phyloP scores from a whole-genome alignment of 2,113 vertebrate species.

The Malurus alboscapulatus region DNA sequence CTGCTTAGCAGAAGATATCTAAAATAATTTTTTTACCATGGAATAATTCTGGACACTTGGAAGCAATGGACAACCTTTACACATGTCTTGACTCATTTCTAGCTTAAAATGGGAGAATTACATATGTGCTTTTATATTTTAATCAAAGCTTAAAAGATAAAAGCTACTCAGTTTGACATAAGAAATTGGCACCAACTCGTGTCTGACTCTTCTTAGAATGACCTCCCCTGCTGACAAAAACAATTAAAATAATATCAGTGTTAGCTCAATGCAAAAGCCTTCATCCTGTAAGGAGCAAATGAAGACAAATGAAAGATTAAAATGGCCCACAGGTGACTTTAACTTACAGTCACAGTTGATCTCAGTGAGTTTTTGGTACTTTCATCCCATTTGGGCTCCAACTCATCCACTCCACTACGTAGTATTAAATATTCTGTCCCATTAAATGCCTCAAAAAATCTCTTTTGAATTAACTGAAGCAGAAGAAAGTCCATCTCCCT shows the following conservation, averaged over 20 bases:
- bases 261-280: background rate
- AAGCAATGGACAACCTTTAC: background rate
- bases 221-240: background rate
- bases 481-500: background rate
- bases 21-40: background rate
- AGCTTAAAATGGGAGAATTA: background rate
- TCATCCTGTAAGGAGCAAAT: background rate
- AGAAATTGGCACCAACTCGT: background rate
- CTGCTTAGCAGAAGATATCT: background rate
- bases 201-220: background rate
- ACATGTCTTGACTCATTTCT: background rate
- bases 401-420: background rate
- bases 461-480: background rate
- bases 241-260: background rate
- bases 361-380: background rate
- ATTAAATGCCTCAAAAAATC: background rate
- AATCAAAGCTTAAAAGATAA: background rate
- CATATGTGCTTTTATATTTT: background rate
- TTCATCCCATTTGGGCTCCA: background rate
- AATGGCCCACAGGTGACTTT: background rate
- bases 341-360: background rate
- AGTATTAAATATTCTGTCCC: background rate
- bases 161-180: background rate
- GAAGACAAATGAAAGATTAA: background rate
- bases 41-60: background rate